A percentile compares a stretch with the other conserved stretches of the same genome.
Evolutionary conservation across 2,888 invertebrate genomes (phyloP).

Genomic region (Podotricha telesiphe): DNA sequence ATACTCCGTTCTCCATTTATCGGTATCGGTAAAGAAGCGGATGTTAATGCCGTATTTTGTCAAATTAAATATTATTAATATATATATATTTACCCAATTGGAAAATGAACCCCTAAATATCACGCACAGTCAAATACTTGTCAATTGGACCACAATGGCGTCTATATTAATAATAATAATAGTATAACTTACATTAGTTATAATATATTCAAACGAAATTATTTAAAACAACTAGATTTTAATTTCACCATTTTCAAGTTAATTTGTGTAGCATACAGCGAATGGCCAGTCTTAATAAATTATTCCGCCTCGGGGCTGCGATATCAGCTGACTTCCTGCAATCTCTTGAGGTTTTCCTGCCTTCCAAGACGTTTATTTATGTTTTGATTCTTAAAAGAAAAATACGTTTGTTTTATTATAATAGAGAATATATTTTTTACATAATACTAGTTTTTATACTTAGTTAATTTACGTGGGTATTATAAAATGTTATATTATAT

Average conservation of each 20-base stretch:
- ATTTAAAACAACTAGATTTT: constrained; percentile 21
- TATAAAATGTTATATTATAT: too few species aligned
- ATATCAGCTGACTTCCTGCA: constrained; percentile 44
- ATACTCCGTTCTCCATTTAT: too few species aligned
- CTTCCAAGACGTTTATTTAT: constrained; percentile 41
- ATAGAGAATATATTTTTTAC: too few species aligned
- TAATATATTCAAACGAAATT: background rate
- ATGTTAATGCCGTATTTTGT: too few species aligned
- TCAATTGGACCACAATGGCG: background rate
- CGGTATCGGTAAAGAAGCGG: too few species aligned
- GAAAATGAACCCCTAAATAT: background rate
- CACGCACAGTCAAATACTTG: background rate
- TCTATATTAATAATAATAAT: background rate
- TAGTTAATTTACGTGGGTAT: too few species aligned
- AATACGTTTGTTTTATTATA: background rate
- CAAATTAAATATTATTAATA: too few species aligned
- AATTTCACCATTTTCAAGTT: constrained; percentile 16
- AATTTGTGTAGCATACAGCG: constrained; percentile 27
- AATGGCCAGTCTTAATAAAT: constrained; percentile 40
- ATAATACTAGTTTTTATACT: too few species aligned
- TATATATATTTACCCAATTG: background rate
- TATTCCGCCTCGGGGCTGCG: constrained; percentile 43
- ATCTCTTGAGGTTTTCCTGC: constrained; percentile 45
- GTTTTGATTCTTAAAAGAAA: constrained; percentile 29
- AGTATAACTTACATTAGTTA: too few species aligned